Evolutionary conservation across 1,140 invertebrate genomes (phyloP).

Genomic region (Aphaenogaster floridana): DNA sequence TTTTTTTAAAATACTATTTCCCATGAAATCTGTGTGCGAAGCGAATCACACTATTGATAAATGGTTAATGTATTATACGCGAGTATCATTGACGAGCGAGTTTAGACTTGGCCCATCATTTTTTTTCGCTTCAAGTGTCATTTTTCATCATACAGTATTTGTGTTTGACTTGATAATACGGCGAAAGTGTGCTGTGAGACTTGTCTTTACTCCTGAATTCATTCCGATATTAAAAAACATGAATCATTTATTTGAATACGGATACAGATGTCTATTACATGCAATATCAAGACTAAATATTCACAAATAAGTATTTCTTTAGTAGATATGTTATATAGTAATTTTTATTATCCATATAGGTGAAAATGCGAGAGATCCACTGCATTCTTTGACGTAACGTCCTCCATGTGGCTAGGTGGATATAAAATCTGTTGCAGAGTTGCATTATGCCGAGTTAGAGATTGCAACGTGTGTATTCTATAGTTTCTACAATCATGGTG

Average conservation of each 20-base stretch:
- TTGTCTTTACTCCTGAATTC: not conserved
- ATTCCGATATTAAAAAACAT: not conserved
- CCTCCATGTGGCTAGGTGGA: not conserved
- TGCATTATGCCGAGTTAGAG: not conserved
- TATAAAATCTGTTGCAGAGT: not conserved
- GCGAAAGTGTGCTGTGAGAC: not conserved
- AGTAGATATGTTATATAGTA: not conserved
- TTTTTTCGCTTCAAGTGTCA: conserved; percentile 3
- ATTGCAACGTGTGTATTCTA: not conserved
- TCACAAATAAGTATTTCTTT: not conserved
- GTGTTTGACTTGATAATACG: not conserved
- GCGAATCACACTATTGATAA: conserved; percentile 32
- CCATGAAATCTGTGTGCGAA: not conserved
- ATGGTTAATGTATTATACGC: not conserved
- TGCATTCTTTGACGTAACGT: conserved; percentile 44
- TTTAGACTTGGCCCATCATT: not conserved
- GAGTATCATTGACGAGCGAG: no score
- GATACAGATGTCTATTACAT: not conserved
- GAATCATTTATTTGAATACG: not conserved
- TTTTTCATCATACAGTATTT: not conserved
- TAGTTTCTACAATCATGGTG: conserved; percentile 44
- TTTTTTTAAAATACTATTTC: not conserved
- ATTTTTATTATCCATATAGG: conserved; percentile 13
- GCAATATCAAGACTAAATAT: not conserved
- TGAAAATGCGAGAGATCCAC: not conserved